A percentile compares a stretch with the other conserved stretches of the same genome.
Evolutionary conservation across 2,113 vertebrate species (phyloP).

Genomic region (Menidia beryllina): DNA sequence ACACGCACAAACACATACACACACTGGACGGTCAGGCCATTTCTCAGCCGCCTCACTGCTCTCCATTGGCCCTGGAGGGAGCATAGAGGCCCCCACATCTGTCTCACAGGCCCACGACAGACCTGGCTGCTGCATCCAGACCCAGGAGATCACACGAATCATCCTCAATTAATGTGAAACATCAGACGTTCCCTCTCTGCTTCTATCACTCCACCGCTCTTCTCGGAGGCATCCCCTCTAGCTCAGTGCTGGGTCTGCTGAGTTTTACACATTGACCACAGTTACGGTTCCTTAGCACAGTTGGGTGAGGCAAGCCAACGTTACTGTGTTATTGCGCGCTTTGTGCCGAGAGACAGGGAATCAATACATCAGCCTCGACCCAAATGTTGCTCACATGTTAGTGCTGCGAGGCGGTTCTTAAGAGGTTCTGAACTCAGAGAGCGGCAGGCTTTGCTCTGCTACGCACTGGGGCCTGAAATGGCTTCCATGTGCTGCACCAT

Average conservation of each 20-base stretch:
- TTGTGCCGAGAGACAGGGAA: conserved; percentile 71
- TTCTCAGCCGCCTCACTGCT: conserved; percentile 77
- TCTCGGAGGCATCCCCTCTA: conserved; percentile 69
- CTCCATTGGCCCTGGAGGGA: conserved; percentile 69
- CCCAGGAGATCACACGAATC: conserved; percentile 77
- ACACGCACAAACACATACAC: conserved; percentile 47
- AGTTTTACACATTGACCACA: conserved; percentile 60
- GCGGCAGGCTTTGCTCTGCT: conserved; percentile 46
- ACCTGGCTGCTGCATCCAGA: conserved; percentile 65
- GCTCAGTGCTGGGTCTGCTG: conserved; percentile 63
- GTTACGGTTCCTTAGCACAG: conserved; percentile 67
- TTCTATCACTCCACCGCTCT: conserved; percentile 56
- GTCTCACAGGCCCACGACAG: conserved; percentile 80
- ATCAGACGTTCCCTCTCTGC: conserved; percentile 69
- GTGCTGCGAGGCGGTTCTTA: conserved; percentile 58
- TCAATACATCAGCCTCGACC: conserved; percentile 69
- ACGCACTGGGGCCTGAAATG: conserved; percentile 68
- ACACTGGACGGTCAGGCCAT: conserved; percentile 65
- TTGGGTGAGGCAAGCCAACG: conserved; percentile 49
- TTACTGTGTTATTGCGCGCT: conserved; percentile 58
- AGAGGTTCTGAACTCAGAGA: conserved; percentile 69
- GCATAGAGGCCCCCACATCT: conserved; percentile 79
- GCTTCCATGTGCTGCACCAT: conserved; percentile 76
- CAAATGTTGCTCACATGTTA: conserved; percentile 65
- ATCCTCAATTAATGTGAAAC: conserved; percentile 80